These are phyloP conservation scores for Amphipoea lucens DNA, from an alignment of 2,888 invertebrate species.

Conservation along the genomic window DNA sequence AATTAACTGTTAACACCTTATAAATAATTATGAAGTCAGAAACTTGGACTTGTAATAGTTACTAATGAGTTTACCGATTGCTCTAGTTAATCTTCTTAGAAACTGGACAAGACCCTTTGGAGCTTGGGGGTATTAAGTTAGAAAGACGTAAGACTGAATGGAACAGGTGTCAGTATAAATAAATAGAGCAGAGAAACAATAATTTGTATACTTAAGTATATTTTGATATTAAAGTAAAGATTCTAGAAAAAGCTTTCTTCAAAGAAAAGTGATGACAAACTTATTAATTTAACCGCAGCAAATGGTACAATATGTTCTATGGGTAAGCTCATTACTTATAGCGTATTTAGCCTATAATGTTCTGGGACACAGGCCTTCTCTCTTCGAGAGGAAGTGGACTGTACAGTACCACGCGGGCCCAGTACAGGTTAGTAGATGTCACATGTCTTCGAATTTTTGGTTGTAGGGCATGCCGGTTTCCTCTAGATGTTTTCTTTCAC, in stretches of 20 bases:
- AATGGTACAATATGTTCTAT: background rate
- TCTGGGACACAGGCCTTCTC: background rate
- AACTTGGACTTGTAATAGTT: conserved; percentile 71
- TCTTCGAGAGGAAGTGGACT: background rate
- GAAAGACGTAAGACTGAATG: conserved; percentile 16
- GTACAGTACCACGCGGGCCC: too few species aligned
- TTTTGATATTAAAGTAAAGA: background rate
- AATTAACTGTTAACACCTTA: conserved; percentile 75
- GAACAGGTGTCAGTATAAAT: conserved; percentile 27
- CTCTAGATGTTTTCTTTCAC: background rate
- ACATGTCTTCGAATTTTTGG: background rate
- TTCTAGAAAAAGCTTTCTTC: background rate
- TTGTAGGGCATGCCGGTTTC: background rate
- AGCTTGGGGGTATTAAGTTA: conserved; percentile 69
- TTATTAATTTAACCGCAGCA: background rate
- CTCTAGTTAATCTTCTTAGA: conserved; percentile 81
- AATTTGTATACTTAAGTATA: too few species aligned
- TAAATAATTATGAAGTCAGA: conserved; percentile 75
- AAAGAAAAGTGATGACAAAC: background rate
- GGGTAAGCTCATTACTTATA: background rate
- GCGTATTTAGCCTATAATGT: background rate
- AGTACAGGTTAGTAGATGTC: background rate
- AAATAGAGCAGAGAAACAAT: background rate
- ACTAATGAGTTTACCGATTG: conserved; percentile 80
- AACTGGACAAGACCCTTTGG: conserved; percentile 73